phyloP scores from a whole-genome alignment of 2,888 invertebrate genomes.

The Volucella zonaria region DNA sequence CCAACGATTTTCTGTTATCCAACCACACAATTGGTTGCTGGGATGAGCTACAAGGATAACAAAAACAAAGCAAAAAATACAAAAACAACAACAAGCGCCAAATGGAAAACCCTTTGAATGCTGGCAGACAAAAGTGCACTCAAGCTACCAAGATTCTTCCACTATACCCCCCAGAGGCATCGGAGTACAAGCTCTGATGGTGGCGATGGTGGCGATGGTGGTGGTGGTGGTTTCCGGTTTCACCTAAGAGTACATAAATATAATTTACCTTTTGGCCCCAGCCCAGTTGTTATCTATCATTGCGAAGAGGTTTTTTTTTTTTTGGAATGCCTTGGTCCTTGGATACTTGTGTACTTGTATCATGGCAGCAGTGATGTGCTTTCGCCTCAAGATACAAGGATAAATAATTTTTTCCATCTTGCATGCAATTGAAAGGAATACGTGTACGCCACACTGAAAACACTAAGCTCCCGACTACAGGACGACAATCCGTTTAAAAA shows the following conservation, averaged over 20 bases:
- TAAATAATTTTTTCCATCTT: constrained; percentile 54
- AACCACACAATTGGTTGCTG: constrained; percentile 41
- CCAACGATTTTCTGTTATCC: constrained; percentile 27
- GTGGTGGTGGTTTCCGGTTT: constrained; percentile 49
- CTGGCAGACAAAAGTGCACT: constrained; percentile 41
- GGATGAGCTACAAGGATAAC: background rate
- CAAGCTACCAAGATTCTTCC: constrained; percentile 23
- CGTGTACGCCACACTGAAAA: too few species aligned
- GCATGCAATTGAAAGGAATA: constrained; percentile 49
- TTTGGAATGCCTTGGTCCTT: background rate
- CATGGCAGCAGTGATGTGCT: background rate
- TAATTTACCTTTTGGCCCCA: constrained; percentile 55
- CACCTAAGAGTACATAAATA: constrained; percentile 64
- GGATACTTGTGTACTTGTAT: background rate
- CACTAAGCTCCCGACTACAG: constrained; percentile 12
- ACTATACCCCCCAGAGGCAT: background rate
- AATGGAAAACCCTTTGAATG: constrained; percentile 24
- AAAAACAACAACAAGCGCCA: constrained; percentile 4
- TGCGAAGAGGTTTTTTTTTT: background rate
- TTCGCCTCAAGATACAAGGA: constrained; percentile 46
- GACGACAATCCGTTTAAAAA: constrained; percentile 67
- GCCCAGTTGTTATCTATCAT: constrained; percentile 59
- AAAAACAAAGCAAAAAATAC: background rate
- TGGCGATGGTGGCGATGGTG: constrained; percentile 7
- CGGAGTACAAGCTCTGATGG: background rate